These are phyloP conservation scores for Caracal caracal DNA, from an alignment of 2,113 vertebrate species.

Conservation along the genomic window DNA sequence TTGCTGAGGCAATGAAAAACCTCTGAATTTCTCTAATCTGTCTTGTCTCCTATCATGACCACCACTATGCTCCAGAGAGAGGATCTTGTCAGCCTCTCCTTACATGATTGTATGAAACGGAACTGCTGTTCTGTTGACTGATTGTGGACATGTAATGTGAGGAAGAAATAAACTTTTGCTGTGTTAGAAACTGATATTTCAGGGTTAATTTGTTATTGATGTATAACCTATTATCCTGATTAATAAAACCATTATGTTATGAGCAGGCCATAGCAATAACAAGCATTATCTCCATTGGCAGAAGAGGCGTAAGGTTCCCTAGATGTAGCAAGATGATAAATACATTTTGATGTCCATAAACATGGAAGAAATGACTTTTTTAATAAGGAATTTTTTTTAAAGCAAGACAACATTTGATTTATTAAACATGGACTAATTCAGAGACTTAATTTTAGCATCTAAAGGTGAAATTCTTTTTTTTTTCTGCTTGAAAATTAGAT, in stretches of 20 bases:
- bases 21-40: background rate
- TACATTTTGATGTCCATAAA: background rate
- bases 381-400: background rate
- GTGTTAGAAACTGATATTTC: background rate
- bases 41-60: background rate
- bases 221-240: background rate
- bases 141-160: background rate
- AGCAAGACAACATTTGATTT: constrained; percentile 52
- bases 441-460: constrained; percentile 27
- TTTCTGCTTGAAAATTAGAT: constrained; percentile 55
- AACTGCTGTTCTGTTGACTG: background rate
- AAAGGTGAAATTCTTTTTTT: constrained; percentile 42
- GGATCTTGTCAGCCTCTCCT: background rate
- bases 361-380: background rate
- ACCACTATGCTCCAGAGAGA: background rate
- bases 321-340: background rate
- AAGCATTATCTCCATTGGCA: background rate
- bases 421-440: constrained; percentile 46
- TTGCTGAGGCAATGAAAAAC: background rate
- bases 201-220: background rate
- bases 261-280: background rate
- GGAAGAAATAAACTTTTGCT: background rate
- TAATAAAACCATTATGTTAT: background rate
- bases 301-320: background rate
- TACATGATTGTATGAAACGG: background rate